Evolutionary conservation across 2,888 invertebrate species (phyloP).

Genomic region (Lamproptera curius): DNA sequence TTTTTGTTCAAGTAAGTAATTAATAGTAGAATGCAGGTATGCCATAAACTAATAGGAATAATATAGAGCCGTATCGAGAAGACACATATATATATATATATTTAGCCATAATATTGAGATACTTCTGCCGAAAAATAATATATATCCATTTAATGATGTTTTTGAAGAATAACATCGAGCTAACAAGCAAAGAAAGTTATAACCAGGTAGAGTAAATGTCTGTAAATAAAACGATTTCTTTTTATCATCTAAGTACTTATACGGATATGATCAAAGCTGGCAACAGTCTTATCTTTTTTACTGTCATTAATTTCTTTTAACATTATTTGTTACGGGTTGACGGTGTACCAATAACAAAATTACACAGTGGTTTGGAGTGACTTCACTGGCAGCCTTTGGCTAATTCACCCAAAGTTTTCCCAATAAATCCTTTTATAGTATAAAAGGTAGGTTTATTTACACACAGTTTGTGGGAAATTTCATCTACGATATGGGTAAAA

Average conservation of each 20-base stretch:
- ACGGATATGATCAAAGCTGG: no score
- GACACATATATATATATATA: background rate
- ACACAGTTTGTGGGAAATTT: no score
- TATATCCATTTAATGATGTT: conserved; percentile 2
- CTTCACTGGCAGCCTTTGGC: background rate
- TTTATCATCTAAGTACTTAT: no score
- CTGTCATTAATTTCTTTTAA: no score
- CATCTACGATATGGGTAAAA: background rate
- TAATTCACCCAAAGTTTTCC: background rate
- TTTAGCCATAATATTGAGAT: conserved; percentile 17
- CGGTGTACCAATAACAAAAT: conserved; percentile 1
- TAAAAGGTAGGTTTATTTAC: background rate
- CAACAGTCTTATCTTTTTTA: no score
- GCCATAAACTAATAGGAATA: conserved; percentile 1
- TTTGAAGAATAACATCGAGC: conserved; percentile 7
- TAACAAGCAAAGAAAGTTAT: conserved; percentile 6
- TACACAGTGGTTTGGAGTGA: background rate
- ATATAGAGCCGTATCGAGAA: conserved; percentile 13
- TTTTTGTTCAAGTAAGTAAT: background rate
- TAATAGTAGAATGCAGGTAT: no score
- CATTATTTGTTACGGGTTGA: conserved; percentile 2
- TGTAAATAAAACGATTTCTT: no score
- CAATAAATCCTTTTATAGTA: conserved; percentile 4
- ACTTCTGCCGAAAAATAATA: background rate
- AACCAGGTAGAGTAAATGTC: conserved; percentile 12